phyloP scores from a whole-genome alignment of 92 coral and sea anemone species.

The Paragorgia papillata region DNA sequence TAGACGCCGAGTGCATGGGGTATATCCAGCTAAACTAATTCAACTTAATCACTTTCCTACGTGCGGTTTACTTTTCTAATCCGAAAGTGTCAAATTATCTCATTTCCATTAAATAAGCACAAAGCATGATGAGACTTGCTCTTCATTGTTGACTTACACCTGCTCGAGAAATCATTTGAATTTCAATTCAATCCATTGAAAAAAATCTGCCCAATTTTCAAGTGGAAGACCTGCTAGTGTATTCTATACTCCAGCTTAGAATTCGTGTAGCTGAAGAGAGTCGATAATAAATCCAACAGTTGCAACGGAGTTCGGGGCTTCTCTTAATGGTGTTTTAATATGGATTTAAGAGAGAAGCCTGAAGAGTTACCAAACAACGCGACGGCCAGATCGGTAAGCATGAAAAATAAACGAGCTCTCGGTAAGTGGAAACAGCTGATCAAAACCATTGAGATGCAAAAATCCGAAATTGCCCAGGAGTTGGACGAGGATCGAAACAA shows the following conservation, averaged over 20 bases:
- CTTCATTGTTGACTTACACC: slow-evolving; percentile 29
- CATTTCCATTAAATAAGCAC: slow-evolving; percentile 2
- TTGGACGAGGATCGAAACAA: slow-evolving; percentile 15
- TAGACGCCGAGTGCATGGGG: not conserved
- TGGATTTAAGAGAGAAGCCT: slow-evolving; percentile 10
- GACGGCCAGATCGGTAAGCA: not conserved
- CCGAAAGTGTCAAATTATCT: slow-evolving; percentile 37
- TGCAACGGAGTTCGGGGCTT: too few relatives aligned
- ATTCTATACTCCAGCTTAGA: too few relatives aligned
- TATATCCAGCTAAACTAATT: not conserved
- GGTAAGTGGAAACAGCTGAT: slow-evolving; percentile 32
- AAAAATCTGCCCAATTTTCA: not conserved
- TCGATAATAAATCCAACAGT: too few relatives aligned
- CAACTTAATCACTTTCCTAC: not conserved
- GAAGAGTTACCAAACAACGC: slow-evolving; percentile 3
- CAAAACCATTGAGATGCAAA: slow-evolving; percentile 20
- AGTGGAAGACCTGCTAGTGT: too few relatives aligned
- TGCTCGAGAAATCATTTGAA: not conserved
- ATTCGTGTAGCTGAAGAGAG: too few relatives aligned
- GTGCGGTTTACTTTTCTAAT: slow-evolving; percentile 29
- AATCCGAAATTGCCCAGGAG: not conserved
- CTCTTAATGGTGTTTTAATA: not conserved
- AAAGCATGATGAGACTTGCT: slow-evolving; percentile 6
- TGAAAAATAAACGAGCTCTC: slow-evolving; percentile 17
- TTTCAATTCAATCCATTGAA: slow-evolving; percentile 3